phyloP scores from a whole-genome alignment of 2,888 invertebrate genomes.

The Helicoverpa assulta region DNA sequence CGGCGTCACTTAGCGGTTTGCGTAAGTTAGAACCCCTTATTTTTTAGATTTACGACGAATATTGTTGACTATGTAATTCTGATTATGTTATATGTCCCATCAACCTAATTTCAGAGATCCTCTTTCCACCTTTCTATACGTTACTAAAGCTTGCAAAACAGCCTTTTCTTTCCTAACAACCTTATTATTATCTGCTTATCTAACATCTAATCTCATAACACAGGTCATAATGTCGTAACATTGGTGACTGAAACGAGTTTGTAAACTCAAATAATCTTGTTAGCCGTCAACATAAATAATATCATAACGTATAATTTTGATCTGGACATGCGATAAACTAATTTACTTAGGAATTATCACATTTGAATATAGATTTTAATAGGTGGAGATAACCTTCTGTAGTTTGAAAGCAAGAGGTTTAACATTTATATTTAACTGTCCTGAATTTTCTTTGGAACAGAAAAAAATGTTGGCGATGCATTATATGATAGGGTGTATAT shows the following conservation, averaged over 20 bases:
- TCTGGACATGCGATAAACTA: constrained; percentile 30
- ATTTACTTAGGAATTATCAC: constrained; percentile 1
- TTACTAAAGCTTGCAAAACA: not conserved
- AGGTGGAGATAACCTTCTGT: not conserved
- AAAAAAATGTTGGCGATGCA: too few relatives aligned
- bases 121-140: too few relatives aligned
- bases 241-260: constrained; percentile 35
- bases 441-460: not conserved
- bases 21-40: constrained; percentile 74
- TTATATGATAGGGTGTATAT: too few relatives aligned
- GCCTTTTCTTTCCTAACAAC: not conserved
- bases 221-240: constrained; percentile 32
- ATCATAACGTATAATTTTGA: constrained; percentile 46
- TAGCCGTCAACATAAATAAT: constrained; percentile 47
- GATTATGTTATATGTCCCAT: not conserved
- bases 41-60: not conserved
- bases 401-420: too few relatives aligned
- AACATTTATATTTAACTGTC: not conserved
- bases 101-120: not conserved
- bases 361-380: constrained; percentile 11
- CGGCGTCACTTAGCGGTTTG: constrained; percentile 84
- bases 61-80: not conserved
- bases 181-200: not conserved
- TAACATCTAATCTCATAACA: not conserved
- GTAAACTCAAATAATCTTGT: constrained; percentile 24